These are phyloP conservation scores for Epinephelus awoara DNA, from an alignment of 2,797 vertebrate genomes.

Conservation along the genomic window DNA sequence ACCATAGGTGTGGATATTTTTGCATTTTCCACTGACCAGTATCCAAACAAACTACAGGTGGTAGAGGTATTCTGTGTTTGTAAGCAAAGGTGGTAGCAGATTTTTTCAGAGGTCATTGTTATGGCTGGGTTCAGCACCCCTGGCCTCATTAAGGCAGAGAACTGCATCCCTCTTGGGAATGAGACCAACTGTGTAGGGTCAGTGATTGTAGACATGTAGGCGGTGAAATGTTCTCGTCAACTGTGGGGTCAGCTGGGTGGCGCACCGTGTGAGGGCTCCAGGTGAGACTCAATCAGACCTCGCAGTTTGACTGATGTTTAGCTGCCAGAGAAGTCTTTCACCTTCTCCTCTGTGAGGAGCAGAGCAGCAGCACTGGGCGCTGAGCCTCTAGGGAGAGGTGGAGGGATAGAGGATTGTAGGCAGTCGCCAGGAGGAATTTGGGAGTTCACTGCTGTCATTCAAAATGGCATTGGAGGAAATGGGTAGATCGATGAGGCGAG, in stretches of 20 bases:
- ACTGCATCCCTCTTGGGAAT: slow-evolving; percentile 34
- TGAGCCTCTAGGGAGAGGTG: slow-evolving; percentile 45
- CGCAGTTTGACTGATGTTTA: slow-evolving; percentile 66
- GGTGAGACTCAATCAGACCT: slow-evolving; percentile 69
- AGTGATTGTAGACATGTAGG: slow-evolving; percentile 44
- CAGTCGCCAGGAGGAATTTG: slow-evolving; percentile 44
- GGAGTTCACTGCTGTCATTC: slow-evolving; percentile 52
- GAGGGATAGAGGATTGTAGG: slow-evolving; percentile 37
- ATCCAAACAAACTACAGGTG: slow-evolving; percentile 15
- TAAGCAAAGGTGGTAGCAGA: slow-evolving; percentile 12
- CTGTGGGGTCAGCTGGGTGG: slow-evolving; percentile 50
- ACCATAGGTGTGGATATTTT: slow-evolving; percentile 25
- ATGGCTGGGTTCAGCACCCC: slow-evolving; percentile 33
- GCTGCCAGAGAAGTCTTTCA: slow-evolving; percentile 58
- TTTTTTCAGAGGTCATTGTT: slow-evolving; percentile 40
- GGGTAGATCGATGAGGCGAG: slow-evolving; percentile 20
- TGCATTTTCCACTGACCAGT: slow-evolving; percentile 8
- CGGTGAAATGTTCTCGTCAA: slow-evolving; percentile 56
- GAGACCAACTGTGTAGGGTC: slow-evolving; percentile 26
- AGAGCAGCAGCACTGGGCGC: slow-evolving; percentile 25
- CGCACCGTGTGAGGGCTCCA: slow-evolving; percentile 50
- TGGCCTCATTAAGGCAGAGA: slow-evolving; percentile 49
- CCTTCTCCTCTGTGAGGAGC: slow-evolving; percentile 42
- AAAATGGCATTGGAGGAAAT: slow-evolving; percentile 44
- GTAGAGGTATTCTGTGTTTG: slow-evolving; percentile 25